phyloP scores from a whole-genome alignment of 2,888 invertebrate genomes.

The Latrodectus hesperus region DNA sequence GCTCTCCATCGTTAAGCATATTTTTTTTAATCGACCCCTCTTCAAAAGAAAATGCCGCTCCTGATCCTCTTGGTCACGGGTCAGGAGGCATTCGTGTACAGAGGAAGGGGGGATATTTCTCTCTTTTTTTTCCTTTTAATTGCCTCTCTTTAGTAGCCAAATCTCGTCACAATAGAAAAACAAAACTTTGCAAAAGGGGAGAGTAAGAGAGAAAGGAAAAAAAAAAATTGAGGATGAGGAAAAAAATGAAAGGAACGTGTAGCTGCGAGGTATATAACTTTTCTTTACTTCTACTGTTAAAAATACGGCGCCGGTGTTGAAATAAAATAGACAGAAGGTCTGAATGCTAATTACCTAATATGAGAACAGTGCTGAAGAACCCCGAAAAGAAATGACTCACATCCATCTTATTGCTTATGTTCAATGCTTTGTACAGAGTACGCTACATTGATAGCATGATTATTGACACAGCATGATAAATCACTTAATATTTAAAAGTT shows the following conservation, averaged over 20 bases:
- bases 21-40: background rate
- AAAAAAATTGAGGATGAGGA: background rate
- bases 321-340: background rate
- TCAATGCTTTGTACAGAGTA: too few relatives aligned
- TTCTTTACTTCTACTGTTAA: background rate
- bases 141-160: slow-evolving; percentile 65
- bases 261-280: background rate
- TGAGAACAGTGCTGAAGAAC: too few relatives aligned
- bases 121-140: slow-evolving; percentile 28
- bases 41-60: background rate
- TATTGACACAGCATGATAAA: too few relatives aligned
- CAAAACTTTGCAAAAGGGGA: slow-evolving; percentile 43
- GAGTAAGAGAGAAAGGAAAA: slow-evolving; percentile 5
- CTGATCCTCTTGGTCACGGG: slow-evolving; percentile 60
- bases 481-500: too few relatives aligned
- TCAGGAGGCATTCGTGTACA: slow-evolving; percentile 49
- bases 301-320: background rate
- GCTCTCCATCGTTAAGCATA: too few relatives aligned
- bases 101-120: background rate
- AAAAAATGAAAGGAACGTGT: background rate
- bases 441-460: too few relatives aligned
- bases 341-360: too few relatives aligned
- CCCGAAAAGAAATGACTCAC: too few relatives aligned
- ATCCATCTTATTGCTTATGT: too few relatives aligned
- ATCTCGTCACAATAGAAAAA: slow-evolving; percentile 64